phyloP scores from a whole-genome alignment of 2,113 vertebrate species.

The Oryzias javanicus region DNA sequence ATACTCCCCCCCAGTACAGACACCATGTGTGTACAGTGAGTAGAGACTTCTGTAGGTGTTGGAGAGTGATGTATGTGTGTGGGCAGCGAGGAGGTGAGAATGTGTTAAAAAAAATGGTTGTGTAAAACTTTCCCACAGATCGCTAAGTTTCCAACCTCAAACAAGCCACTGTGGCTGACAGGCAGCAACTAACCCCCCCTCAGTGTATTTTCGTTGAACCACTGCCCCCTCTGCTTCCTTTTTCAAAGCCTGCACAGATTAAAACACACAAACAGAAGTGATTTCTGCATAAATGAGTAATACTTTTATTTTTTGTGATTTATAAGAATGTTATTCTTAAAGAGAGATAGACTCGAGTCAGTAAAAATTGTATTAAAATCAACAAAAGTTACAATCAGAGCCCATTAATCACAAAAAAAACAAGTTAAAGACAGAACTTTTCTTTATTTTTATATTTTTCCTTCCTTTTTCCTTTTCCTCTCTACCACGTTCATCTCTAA shows the following conservation, averaged over 20 bases:
- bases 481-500: neutral
- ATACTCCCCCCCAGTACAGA: neutral
- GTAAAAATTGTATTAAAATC: too few relatives aligned
- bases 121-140: slow-evolving; percentile 50
- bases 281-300: too few relatives aligned
- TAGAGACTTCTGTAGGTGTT: slow-evolving; percentile 33
- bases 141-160: slow-evolving; percentile 25
- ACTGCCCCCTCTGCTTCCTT: neutral
- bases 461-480: slow-evolving; percentile 12
- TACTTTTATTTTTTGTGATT: too few relatives aligned
- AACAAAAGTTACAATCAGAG: too few relatives aligned
- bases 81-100: slow-evolving; percentile 46
- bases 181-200: slow-evolving; percentile 27
- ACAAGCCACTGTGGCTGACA: slow-evolving; percentile 6
- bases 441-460: neutral
- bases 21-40: slow-evolving; percentile 23
- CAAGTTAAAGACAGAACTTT: neutral
- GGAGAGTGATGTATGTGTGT: slow-evolving; percentile 23
- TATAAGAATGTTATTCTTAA: too few relatives aligned
- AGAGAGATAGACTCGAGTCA: too few relatives aligned
- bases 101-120: slow-evolving; percentile 26
- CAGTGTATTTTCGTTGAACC: slow-evolving; percentile 20
- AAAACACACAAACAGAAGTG: neutral
- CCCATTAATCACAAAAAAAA: too few relatives aligned
- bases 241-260: neutral